Conservation (phyloP, 2,797 vertebrate genomes). For the Sebastes cheni region DNA sequence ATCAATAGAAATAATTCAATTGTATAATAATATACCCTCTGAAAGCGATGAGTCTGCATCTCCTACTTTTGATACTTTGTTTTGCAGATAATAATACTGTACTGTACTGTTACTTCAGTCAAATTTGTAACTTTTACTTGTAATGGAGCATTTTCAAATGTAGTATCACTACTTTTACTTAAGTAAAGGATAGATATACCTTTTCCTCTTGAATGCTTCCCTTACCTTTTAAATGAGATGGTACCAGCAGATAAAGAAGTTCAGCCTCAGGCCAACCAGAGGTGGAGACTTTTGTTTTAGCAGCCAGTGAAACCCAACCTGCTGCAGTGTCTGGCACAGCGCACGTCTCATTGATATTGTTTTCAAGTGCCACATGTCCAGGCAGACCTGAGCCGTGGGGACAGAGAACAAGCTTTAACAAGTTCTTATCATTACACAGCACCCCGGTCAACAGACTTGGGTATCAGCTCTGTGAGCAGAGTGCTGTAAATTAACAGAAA, state of each 20-base stretch:
- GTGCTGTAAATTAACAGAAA: slow-evolving; percentile 86
- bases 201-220: slow-evolving; percentile 22
- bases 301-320: slow-evolving; percentile 77
- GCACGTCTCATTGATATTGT: slow-evolving; percentile 72
- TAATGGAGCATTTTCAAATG: too few relatives aligned
- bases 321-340: slow-evolving; percentile 25
- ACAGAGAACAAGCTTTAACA: slow-evolving; percentile 67
- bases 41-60: not conserved
- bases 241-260: slow-evolving; percentile 28
- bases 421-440: slow-evolving; percentile 78
- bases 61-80: not conserved
- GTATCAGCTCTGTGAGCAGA: slow-evolving; percentile 80
- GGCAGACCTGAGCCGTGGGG: slow-evolving; percentile 60
- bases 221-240: slow-evolving; percentile 26
- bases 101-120: too few relatives aligned
- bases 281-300: slow-evolving; percentile 74
- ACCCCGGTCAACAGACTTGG: slow-evolving; percentile 78
- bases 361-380: slow-evolving; percentile 63
- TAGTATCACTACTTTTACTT: not conserved
- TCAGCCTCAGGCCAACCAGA: slow-evolving; percentile 39
- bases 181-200: not conserved
- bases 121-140: too few relatives aligned
- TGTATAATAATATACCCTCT: not conserved
- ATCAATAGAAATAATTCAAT: not conserved
- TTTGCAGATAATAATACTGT: too few relatives aligned